Conservation (phyloP, 2,797 vertebrate species). For the Chromis chromis region DNA sequence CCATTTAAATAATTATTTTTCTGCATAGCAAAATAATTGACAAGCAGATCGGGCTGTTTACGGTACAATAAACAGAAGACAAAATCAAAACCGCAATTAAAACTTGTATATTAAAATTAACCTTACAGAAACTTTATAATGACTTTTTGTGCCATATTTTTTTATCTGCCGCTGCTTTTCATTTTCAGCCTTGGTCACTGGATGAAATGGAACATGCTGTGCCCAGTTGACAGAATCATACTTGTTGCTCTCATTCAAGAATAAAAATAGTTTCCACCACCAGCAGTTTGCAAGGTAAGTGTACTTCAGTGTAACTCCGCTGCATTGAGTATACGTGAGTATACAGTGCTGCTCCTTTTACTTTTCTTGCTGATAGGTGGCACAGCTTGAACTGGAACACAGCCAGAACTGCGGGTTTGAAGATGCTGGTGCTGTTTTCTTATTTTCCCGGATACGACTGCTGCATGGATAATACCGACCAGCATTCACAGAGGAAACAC, state of each 20-base stretch:
- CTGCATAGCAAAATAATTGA: not conserved
- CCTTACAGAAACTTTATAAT: too few species aligned
- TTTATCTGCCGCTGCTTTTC: not conserved
- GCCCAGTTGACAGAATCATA: not conserved
- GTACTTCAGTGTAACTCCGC: not conserved
- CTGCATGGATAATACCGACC: constrained; percentile 18
- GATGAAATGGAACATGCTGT: too few species aligned
- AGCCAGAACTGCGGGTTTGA: constrained; percentile 32
- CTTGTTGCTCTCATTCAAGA: too few species aligned
- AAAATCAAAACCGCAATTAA: too few species aligned
- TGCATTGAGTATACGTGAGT: not conserved
- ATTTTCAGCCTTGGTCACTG: not conserved
- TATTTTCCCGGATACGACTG: constrained; percentile 13
- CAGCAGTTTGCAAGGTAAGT: not conserved
- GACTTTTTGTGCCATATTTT: too few species aligned
- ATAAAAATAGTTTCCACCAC: not conserved
- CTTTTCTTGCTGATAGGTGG: constrained; percentile 32
- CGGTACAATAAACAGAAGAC: too few species aligned
- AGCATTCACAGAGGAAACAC: constrained; percentile 7
- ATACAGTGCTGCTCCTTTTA: constrained; percentile 33
- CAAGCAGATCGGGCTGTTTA: too few species aligned
- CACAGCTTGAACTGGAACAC: constrained; percentile 20
- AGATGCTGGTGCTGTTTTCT: not conserved
- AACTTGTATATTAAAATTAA: too few species aligned
- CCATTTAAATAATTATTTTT: not conserved